Conservation (phyloP, 2,797 vertebrate genomes). For the Threskiornis aethiopicus region DNA sequence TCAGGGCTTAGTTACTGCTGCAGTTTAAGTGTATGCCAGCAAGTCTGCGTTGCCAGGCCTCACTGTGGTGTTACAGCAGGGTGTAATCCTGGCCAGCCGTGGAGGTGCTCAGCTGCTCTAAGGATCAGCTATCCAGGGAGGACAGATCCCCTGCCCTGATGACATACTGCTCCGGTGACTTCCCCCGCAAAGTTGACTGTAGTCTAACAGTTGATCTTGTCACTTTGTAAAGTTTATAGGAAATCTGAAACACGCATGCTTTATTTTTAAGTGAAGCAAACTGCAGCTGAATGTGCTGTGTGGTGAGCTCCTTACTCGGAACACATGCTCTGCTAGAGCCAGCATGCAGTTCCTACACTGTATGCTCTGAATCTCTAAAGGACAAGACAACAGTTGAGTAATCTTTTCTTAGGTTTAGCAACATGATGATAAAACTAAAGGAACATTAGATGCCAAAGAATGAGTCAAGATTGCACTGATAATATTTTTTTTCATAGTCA, state of each 20-base stretch:
- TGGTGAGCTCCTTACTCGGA: not conserved
- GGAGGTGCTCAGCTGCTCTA: not conserved
- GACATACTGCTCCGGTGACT: not conserved
- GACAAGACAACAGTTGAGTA: not conserved
- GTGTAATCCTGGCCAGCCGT: not conserved
- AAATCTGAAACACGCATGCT: not conserved
- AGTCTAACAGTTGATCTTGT: not conserved
- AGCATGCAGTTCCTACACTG: not conserved
- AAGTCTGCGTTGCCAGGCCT: not conserved
- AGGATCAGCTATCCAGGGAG: not conserved
- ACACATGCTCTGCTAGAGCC: not conserved
- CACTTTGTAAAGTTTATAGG: not conserved
- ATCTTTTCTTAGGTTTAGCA: constrained; percentile 13
- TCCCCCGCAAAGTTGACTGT: fast-evolving
- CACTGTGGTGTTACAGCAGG: not conserved
- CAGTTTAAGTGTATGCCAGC: not conserved
- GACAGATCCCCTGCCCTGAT: no score
- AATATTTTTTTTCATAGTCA: not conserved
- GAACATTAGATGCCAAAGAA: not conserved
- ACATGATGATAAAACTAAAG: not conserved
- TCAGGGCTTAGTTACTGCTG: not conserved
- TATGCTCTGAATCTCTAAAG: not conserved
- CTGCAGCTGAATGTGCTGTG: not conserved
- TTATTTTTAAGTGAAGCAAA: not conserved
- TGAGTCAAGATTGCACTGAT: not conserved